Base-by-base conservation (phyloP, 1,140 invertebrate species). In the Drosophila cardini region DNA sequence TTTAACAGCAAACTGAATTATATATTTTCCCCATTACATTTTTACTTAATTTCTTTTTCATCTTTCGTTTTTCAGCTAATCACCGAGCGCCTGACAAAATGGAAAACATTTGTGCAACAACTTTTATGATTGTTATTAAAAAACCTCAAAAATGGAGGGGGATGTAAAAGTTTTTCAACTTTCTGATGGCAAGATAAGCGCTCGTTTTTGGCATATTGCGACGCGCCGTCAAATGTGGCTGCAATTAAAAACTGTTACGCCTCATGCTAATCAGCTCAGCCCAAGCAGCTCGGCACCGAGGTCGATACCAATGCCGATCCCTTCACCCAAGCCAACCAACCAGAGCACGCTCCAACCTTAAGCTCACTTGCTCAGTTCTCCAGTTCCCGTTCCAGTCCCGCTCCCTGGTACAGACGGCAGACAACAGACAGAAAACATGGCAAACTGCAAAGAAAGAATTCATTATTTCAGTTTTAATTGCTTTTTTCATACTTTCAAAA, bases 381-480 rank as follows among this genome's bases (percentile, higher is more conserved):
- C 56, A 56, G 13, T 40, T 15, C 53, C 58, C 43, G 62, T 50
- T 61, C 61, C 43, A 70, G 61, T 52, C 58, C 67, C n/a, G 15
- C 48, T 7, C 48, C 21, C 46, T 26, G 21, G 5, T 2, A 32
- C 48, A 50, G 55, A 57, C 60, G 26, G 56, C 45, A 18, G 26
- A 38, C 53, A 40, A 34, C 57, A n/a, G 36, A 69, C 64, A 62
- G 60, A 67, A 26, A 71, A 77, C 75, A 82, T 75, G 82, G 69
- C 69, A 77, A 62, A 72, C 73, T 77, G 67, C 76, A 64, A 69
- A 75, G 82, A 90, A 90, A 83, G 86, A 90, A 90, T 83, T 86
- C 86, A 90, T 90, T 90, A 90, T 90, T 80, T 90, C 76, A 86
- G 73, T 90, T 90, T 90, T 90, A 90, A 90, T 90, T 90, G 82